Percentiles rank a stretch among this genome's conserved stretches.
Evolutionary conservation across 2,113 vertebrate species (phyloP).

Genomic region (Planiliza haematocheilus): DNA sequence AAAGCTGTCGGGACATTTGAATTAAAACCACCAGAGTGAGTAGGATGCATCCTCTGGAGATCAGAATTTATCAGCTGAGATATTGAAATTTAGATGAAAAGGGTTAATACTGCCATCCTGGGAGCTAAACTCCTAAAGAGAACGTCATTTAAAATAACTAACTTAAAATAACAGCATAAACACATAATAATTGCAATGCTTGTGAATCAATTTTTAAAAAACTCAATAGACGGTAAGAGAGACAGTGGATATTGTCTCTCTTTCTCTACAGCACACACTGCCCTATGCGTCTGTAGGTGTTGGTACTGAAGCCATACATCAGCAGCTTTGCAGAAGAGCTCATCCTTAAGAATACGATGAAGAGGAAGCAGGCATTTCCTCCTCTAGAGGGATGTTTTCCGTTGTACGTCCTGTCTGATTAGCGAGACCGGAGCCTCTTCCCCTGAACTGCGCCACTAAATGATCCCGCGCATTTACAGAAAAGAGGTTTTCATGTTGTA

Average conservation of each 20-base stretch:
- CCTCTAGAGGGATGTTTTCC: constrained; percentile 78
- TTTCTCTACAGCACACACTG: not conserved
- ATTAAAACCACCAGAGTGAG: too few species aligned
- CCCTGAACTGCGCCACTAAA: constrained; percentile 48
- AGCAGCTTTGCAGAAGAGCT: constrained; percentile 60
- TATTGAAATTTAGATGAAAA: too few species aligned
- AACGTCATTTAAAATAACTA: too few species aligned
- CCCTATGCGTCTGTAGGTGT: constrained; percentile 39
- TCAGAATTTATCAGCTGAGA: too few species aligned
- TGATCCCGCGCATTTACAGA: constrained; percentile 28
- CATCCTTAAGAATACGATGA: constrained; percentile 79
- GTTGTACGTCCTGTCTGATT: constrained; percentile 76
- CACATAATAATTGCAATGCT: too few species aligned
- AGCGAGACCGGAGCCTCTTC: constrained; percentile 65
- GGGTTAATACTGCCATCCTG: too few species aligned
- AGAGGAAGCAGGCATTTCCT: constrained; percentile 85
- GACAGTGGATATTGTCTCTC: not conserved
- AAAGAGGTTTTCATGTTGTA: constrained; percentile 49
- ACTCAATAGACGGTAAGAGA: too few species aligned
- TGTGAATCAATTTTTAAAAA: too few species aligned
- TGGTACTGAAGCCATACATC: constrained; percentile 50
- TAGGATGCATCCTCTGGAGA: too few species aligned
- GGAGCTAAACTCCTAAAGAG: too few species aligned
- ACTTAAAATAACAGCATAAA: too few species aligned
- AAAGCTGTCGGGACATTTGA: too few species aligned